Base-by-base conservation (phyloP, 2,888 invertebrate species). In the Osmoderma eremita region DNA sequence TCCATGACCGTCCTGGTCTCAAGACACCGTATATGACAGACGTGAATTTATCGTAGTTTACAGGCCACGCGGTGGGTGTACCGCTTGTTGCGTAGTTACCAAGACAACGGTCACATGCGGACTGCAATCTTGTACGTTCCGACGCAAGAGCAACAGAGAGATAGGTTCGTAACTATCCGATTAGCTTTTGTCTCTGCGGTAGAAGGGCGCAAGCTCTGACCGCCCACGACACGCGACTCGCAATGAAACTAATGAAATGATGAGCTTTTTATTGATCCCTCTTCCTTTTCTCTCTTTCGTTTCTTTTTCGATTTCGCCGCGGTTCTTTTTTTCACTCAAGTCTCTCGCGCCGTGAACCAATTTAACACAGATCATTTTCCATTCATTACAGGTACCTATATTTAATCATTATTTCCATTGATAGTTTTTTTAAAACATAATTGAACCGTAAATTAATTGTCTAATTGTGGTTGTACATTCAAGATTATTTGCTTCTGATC, bases 171-270 rank as follows among this genome's bases (percentile, higher is more conserved):
- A 65, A 70, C 70, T 70, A 67, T 70, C 71, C 74, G 75, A 75
- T 75, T 75, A 75, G 74, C 75, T 74, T 73, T 73, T 69, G 73
- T 69, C 67, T 69, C 68, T 67, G 68, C 65, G 69, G 66, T 70
- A 68, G 70, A 63, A 75, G 66, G 72, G 79, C 79, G 79, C 79
- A 79, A 76, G 78, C 78, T 78, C 74, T 74, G 65, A 73, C 78
- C 79, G 78, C 79, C 79, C 79, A 79, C 79, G 78, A 79, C 79
- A 79, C 79, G 78, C 79, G 79, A 77, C 75, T 70, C 65, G 68
- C 65, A 69, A 67, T 67, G 65, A 68, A 72, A 71, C 70, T 73
- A 73, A 73, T 73, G 69, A 66, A 73, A 71, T 71, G 69, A 68
- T 69, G 69, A 63, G 67, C 63, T 63, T 67, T 67, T 67, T 67